Conservation (phyloP, 2,113 vertebrate genomes). For the Varanus komodoensis region DNA sequence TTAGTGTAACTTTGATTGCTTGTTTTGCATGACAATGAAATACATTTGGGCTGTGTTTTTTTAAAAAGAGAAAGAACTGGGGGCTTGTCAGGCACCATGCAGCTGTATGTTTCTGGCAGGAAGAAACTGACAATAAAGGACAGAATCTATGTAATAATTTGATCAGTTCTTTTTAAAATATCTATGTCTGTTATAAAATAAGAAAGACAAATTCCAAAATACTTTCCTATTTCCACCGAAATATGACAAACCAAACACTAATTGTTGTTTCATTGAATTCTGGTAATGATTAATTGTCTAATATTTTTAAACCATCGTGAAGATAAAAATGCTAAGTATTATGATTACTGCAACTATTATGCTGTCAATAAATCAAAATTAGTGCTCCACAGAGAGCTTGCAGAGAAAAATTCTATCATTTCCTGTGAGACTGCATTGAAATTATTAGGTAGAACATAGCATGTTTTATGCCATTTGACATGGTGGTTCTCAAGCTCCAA, state of each 20-base stretch:
- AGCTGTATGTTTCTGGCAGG: background rate
- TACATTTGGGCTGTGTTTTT: background rate
- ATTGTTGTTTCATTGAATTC: background rate
- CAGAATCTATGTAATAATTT: background rate
- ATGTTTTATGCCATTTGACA: background rate
- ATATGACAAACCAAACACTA: background rate
- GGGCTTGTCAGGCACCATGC: background rate
- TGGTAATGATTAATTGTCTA: background rate
- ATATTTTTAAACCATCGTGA: background rate
- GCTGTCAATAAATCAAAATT: conserved; percentile 3
- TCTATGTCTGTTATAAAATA: background rate
- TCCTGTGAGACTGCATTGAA: background rate
- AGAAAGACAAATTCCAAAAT: background rate
- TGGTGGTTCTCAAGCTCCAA: background rate
- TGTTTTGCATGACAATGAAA: background rate
- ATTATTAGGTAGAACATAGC: background rate
- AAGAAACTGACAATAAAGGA: background rate
- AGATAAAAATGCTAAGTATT: conserved; percentile 17
- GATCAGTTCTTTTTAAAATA: background rate
- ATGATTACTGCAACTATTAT: background rate
- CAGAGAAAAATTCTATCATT: background rate
- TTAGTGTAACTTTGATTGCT: background rate
- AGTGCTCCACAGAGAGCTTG: background rate
- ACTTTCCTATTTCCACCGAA: background rate
- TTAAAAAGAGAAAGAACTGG: too few species aligned